Evolutionary conservation across 2,113 vertebrate genomes (phyloP).

Genomic region (Crotophaga sulcirostris): DNA sequence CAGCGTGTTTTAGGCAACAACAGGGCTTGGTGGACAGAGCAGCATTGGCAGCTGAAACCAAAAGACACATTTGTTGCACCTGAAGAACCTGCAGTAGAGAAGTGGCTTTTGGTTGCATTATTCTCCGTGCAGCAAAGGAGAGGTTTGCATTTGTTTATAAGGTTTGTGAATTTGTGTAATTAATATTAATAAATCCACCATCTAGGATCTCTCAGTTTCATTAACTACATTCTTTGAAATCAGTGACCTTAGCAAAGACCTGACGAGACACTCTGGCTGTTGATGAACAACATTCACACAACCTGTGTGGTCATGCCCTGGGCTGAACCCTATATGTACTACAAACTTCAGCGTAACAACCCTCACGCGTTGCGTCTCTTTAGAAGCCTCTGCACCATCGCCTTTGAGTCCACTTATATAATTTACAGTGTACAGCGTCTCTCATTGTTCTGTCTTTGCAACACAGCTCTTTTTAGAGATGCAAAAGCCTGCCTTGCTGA

Average conservation of each 20-base stretch:
- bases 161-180: background rate
- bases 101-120: background rate
- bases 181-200: background rate
- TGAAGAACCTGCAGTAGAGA: background rate
- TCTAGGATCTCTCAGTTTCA: background rate
- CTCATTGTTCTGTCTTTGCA: background rate
- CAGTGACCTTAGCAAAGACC: background rate
- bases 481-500: background rate
- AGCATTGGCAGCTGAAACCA: background rate
- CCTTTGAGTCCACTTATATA: background rate
- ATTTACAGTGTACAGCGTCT: background rate
- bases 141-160: background rate
- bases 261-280: background rate
- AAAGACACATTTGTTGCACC: background rate
- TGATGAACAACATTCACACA: background rate
- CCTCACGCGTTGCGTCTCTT: background rate
- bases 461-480: background rate
- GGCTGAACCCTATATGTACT: background rate
- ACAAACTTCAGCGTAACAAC: background rate
- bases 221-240: background rate
- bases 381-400: rapidly evolving
- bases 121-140: background rate
- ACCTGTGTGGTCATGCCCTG: background rate
- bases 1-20: background rate
- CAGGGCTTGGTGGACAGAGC: background rate